phyloP scores from a whole-genome alignment of 2,113 vertebrate genomes.

The human region GRCh38 chr1:245213001-245213500 shows the following conservation, averaged over 20 bases:
- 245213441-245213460: neutral
- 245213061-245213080: neutral
- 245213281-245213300: neutral
- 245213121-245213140: constrained; percentile 58
- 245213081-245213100: constrained; percentile 27
- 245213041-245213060: neutral
- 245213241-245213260: neutral
- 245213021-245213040: constrained; percentile 33
- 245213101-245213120: constrained; percentile 49
- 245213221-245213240: neutral
- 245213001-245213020: constrained; percentile 6
- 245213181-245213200: constrained; percentile 3
- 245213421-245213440: neutral
- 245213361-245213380: neutral
- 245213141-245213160: constrained; percentile 60
- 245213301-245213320: neutral
- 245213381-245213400: neutral
- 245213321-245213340: neutral
- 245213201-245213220: neutral
- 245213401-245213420: neutral
- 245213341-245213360: neutral
- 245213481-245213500: neutral
- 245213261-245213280: neutral
- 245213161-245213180: constrained; percentile 53
- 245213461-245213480: too few relatives aligned